These are phyloP conservation scores for Hylaeus volcanicus DNA, from an alignment of 1,140 invertebrate species.

Conservation along the genomic window DNA sequence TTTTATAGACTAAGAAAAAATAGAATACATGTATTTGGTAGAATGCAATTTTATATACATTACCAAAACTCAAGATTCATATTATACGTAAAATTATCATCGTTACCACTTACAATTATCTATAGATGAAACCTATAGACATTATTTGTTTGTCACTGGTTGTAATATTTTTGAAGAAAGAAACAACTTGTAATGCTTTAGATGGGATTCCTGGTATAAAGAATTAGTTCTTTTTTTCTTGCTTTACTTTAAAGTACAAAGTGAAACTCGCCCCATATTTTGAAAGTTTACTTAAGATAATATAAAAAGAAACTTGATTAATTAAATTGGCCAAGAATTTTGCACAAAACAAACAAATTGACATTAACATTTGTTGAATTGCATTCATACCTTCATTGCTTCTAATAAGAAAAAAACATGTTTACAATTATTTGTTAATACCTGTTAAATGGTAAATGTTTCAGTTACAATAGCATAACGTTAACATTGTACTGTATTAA, in stretches of 20 bases:
- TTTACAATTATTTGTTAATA: constrained; percentile 13
- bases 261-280: constrained; percentile 15
- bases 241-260: background rate
- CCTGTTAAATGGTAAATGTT: background rate
- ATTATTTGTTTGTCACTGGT: no score
- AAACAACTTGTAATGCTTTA: background rate
- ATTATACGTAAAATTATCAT: background rate
- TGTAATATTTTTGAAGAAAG: no score
- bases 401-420: background rate
- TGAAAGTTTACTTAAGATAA: constrained; percentile 33
- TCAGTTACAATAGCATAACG: background rate
- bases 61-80: background rate
- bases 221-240: background rate
- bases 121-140: no score
- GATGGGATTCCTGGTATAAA: background rate
- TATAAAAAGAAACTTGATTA: background rate
- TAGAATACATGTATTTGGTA: background rate
- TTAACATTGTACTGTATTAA: background rate
- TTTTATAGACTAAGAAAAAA: background rate
- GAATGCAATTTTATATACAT: background rate
- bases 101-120: no score
- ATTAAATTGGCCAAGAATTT: background rate
- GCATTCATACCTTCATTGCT: background rate
- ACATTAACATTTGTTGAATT: constrained; percentile 1
- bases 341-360: constrained; percentile 1